These are phyloP conservation scores for Zaprionus gabonicus DNA, from an alignment of 1,140 invertebrate genomes.

Conservation along the genomic window DNA sequence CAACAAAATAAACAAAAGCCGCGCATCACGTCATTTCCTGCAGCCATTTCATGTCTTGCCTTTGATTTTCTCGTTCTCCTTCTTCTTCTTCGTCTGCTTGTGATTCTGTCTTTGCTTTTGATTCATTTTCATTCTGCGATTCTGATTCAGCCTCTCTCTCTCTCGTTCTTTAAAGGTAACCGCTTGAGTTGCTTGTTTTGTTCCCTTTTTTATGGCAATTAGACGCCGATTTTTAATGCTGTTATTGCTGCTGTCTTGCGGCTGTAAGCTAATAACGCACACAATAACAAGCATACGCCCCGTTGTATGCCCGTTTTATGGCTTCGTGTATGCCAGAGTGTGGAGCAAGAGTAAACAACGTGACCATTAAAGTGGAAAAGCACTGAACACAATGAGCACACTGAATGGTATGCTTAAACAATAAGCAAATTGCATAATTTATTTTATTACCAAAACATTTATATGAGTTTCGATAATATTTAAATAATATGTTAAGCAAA, in stretches of 20 bases:
- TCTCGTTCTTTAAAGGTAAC: slow-evolving; percentile 17
- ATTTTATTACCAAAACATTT: neutral
- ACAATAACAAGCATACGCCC: slow-evolving; percentile 47
- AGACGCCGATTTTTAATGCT: slow-evolving; percentile 33
- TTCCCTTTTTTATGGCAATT: slow-evolving; percentile 59
- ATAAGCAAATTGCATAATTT: neutral
- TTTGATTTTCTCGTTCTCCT: slow-evolving; percentile 51
- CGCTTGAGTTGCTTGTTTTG: slow-evolving; percentile 49
- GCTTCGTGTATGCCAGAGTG: slow-evolving; percentile 24
- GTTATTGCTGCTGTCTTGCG: slow-evolving; percentile 48
- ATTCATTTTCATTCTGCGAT: neutral
- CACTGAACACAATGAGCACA: neutral
- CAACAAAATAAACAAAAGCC: slow-evolving; percentile 62
- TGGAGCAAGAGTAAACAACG: slow-evolving; percentile 48
- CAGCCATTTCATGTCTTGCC: slow-evolving; percentile 71
- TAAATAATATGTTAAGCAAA: neutral
- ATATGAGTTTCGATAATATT: neutral
- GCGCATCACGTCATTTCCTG: slow-evolving; percentile 74
- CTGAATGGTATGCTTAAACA: neutral
- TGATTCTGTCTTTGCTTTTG: slow-evolving; percentile 2
- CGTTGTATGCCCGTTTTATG: slow-evolving; percentile 30
- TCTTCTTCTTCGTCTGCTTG: neutral
- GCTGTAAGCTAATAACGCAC: slow-evolving; percentile 39
- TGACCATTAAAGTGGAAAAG: slow-evolving; percentile 41
- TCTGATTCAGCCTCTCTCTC: neutral